These are phyloP conservation scores for Agriopis marginaria DNA, from an alignment of 2,888 invertebrate genomes.

Conservation along the genomic window DNA sequence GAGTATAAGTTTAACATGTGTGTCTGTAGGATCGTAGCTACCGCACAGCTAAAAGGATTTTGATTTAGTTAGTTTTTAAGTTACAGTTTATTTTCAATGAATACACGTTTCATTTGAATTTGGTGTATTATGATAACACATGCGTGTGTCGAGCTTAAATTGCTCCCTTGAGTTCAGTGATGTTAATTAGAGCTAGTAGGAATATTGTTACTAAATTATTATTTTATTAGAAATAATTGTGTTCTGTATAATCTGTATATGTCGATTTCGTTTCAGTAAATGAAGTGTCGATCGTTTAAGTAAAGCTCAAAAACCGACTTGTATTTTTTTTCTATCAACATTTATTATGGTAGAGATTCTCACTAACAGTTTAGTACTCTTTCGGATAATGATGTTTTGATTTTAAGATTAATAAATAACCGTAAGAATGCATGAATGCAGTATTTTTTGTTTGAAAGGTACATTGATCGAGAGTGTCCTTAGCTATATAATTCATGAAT, in stretches of 20 bases:
- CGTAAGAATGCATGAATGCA: constrained; percentile 72
- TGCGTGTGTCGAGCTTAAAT: constrained; percentile 34
- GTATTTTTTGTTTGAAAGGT: too few relatives aligned
- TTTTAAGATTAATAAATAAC: constrained; percentile 80
- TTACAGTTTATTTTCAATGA: constrained; percentile 1
- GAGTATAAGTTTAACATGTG: too few relatives aligned
- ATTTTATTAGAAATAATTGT: constrained; percentile 78
- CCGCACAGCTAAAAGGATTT: too few relatives aligned
- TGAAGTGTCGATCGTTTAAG: constrained; percentile 71
- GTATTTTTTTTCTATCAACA: constrained; percentile 52
- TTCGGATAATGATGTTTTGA: constrained; percentile 70
- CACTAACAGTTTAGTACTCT: constrained; percentile 70
- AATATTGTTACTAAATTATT: constrained; percentile 79
- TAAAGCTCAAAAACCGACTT: constrained; percentile 70
- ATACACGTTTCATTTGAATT: constrained; percentile 22
- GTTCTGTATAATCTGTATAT: constrained; percentile 76
- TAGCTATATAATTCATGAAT: too few relatives aligned
- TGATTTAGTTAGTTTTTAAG: not conserved
- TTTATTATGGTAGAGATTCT: constrained; percentile 56
- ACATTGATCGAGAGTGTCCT: too few relatives aligned
- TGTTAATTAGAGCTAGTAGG: constrained; percentile 75
- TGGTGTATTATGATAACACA: constrained; percentile 7
- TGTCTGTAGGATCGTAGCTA: too few relatives aligned
- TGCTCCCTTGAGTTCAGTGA: constrained; percentile 77
- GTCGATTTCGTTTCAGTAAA: constrained; percentile 68